A percentile compares a stretch with the other conserved stretches of the same genome.
Conservation (phyloP, 2,888 invertebrate genomes). For the Pherbina coryleti region DNA sequence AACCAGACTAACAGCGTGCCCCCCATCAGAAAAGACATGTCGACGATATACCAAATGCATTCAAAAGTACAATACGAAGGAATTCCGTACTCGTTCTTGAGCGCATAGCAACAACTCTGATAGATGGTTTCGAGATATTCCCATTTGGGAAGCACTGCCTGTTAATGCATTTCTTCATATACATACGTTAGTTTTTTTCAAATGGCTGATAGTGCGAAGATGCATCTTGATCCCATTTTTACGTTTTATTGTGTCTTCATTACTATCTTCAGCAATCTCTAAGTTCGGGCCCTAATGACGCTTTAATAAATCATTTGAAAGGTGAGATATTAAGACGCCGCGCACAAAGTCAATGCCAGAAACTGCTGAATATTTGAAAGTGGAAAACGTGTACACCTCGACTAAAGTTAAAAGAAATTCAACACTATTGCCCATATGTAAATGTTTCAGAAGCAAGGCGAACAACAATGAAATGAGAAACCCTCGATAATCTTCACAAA, state of each 20-base stretch:
- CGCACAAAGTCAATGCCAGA: background rate
- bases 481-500: constrained; percentile 11
- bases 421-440: background rate
- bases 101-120: background rate
- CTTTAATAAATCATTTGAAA: constrained; percentile 67
- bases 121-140: background rate
- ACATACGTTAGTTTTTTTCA: background rate
- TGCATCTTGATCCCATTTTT: constrained; percentile 26
- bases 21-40: background rate
- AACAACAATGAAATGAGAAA: constrained; percentile 20
- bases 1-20: background rate
- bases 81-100: background rate
- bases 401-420: background rate
- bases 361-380: background rate
- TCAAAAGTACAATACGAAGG: background rate
- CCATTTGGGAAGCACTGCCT: constrained; percentile 3
- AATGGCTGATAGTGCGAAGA: background rate
- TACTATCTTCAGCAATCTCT: constrained; percentile 24
- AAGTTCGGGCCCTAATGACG: constrained; percentile 65
- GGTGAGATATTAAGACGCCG: constrained; percentile 57
- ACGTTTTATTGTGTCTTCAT: constrained; percentile 31
- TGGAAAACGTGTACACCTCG: background rate
- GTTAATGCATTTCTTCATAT: background rate
- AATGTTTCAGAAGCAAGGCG: background rate
- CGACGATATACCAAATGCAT: background rate